Conservation (phyloP, 2,888 invertebrate genomes). For the Synanthedon myopaeformis region DNA sequence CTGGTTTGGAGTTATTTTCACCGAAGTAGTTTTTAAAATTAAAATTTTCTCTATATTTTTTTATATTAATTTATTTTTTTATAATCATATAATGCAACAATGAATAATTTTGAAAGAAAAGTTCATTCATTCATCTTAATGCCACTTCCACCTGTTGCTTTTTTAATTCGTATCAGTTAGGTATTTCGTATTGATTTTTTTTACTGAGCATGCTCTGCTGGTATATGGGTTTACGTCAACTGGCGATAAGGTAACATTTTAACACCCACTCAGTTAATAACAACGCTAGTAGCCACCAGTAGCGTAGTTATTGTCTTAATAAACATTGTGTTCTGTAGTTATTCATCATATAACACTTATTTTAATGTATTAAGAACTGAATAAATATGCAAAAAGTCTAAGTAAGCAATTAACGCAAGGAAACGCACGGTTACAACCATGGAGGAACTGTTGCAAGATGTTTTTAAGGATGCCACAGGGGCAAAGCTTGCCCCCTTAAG, state of each 20-base stretch:
- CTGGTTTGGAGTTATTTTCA: too few relatives aligned
- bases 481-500: conserved; percentile 81
- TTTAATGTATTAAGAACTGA: too few relatives aligned
- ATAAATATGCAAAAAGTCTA: too few relatives aligned
- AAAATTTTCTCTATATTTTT: too few relatives aligned
- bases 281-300: not conserved
- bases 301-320: not conserved
- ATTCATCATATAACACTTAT: too few relatives aligned
- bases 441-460: conserved; percentile 89
- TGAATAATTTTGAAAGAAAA: too few relatives aligned
- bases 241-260: conserved; percentile 30
- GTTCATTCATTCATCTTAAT: not conserved
- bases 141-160: conserved; percentile 37
- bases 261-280: conserved; percentile 35
- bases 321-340: not conserved
- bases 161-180: conserved; percentile 7
- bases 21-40: too few relatives aligned
- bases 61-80: too few relatives aligned
- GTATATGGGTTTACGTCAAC: conserved; percentile 27
- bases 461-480: conserved; percentile 86
- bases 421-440: conserved; percentile 48
- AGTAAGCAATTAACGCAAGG: too few relatives aligned
- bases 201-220: conserved; percentile 52
- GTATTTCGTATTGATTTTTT: conserved; percentile 52
- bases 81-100: too few relatives aligned